Base-by-base conservation (phyloP, 1,140 invertebrate genomes). In the Acromyrmex heyeri region DNA sequence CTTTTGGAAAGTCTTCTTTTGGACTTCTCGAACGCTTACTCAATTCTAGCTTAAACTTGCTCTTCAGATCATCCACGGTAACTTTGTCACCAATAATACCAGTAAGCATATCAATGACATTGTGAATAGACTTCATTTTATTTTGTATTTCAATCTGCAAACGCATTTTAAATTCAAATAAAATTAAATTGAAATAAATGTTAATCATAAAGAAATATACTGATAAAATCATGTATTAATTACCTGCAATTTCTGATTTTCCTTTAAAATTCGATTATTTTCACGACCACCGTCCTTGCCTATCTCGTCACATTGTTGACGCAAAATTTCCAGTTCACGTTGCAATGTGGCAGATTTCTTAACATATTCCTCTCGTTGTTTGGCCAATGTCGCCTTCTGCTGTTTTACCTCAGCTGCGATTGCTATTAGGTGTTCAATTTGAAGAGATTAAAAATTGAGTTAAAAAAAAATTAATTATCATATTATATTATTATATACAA, bases 91-190 rank as follows among this genome's bases (percentile, higher is more conserved):
- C 96, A 78, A 98, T 98, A 88, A 98, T 97, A 34, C 96, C 96
- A 50, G 97, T 97, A 67, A 98, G 94, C 97, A 98, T 98, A 89
- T 98, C 97, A 88, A 98, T 97, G 1, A 98, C 97, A 94, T 97
- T 98, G 94, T 97, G 96, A 89, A 98, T 97, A 0, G 97, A 97
- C 94, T 97, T 97, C 94, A 98, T 95, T 95, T 98, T 98, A 90
- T 96, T 97, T 94, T 97, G 97, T 85, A 98, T 97, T 96, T 98
- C 97, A 93, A 96, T 96, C 97, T 98, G 95, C 92, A 94, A 88
- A 92, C 16, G 57, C 64, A 76, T 48, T 38, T 38, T 38, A 38
- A 38, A 48, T 48, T 12, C 48, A 48, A 48, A 48, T 48, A 14
- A 53, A n/a, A n/a, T 86, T 65, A n/a, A 65, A 65, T n/a, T 78